Base-by-base conservation (phyloP, 2,113 vertebrate genomes). In the Vombatus ursinus region DNA sequence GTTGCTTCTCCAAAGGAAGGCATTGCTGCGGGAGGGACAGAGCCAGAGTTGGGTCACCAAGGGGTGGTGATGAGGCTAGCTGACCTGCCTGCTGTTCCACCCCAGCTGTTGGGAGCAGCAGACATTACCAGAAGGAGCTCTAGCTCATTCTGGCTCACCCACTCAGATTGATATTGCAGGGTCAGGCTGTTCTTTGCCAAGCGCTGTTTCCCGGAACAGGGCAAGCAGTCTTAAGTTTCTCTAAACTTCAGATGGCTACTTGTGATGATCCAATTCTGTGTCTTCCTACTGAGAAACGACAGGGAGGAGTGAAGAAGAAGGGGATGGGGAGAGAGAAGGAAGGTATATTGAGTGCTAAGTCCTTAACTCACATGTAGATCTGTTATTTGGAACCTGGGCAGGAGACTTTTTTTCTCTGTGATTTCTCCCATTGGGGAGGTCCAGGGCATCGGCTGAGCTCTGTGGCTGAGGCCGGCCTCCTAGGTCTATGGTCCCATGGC, bases 181-280 rank as follows among this genome's bases (percentile, higher is more conserved):
- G 26, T 23, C 57, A 53, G 92, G 10, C 26, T 52, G 52, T 8
- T 16, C 10, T 24, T 49, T 31, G 61, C 12, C 44, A 3, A 8
- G 5, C 11, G 1, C 5, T 51, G 53, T 31, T 89, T n/a, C 1
- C 31, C 1, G 7, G n/a, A 25, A 11, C 16, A 19, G 0, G 2
- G 16, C 68, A 28, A 0, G 9, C 16, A 19, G 0, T 0, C 28
- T 50, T 50, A n/a, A 0, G 9, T 77, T 93, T 52, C 28, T 54
- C 50, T 52, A 2, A 25, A 23, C 25, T 51, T 50, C 14, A n/a
- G 31, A 26, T 90, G 44, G 37, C 50, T 52, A 77, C 26, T 16
- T 31, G 68, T 49, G 6, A 50, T 93, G 49, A 77, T 37, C 16
- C 28, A 28, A 19, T 92, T 93, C n/a, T 57, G 0, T 26, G 48